These are phyloP conservation scores for Peromyscus attwateri DNA, from an alignment of 2,797 vertebrate species.

Conservation along the genomic window DNA sequence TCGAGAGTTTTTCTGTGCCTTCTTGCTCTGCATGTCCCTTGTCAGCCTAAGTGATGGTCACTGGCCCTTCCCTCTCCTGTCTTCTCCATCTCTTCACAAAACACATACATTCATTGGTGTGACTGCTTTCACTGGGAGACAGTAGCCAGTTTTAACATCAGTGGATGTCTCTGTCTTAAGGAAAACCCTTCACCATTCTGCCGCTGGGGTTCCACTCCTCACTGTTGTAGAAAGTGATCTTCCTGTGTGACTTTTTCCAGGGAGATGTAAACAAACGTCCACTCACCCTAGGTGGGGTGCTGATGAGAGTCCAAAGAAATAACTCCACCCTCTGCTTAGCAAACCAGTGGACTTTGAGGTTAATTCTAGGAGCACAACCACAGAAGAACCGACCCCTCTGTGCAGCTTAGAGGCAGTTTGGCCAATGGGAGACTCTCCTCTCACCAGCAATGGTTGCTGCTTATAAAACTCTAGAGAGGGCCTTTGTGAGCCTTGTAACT, in stretches of 20 bases:
- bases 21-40: not conserved
- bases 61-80: not conserved
- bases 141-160: not conserved
- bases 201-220: not conserved
- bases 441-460: not conserved
- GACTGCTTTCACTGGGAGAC: not conserved
- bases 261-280: not conserved
- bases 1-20: not conserved
- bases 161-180: not conserved
- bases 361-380: not conserved
- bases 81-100: not conserved
- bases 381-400: not conserved
- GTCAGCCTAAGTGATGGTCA: not conserved
- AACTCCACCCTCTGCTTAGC: not conserved
- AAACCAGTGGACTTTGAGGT: not conserved
- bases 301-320: not conserved
- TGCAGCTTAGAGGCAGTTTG: too few relatives aligned
- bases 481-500: not conserved
- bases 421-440: not conserved
- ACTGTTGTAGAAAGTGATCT: not conserved
- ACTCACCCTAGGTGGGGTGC: not conserved
- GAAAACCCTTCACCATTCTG: constrained; percentile 2
- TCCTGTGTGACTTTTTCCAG: not conserved
- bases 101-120: not conserved
- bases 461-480: not conserved